phyloP scores from a whole-genome alignment of 2,888 invertebrate species.

The Melieria omissa region DNA sequence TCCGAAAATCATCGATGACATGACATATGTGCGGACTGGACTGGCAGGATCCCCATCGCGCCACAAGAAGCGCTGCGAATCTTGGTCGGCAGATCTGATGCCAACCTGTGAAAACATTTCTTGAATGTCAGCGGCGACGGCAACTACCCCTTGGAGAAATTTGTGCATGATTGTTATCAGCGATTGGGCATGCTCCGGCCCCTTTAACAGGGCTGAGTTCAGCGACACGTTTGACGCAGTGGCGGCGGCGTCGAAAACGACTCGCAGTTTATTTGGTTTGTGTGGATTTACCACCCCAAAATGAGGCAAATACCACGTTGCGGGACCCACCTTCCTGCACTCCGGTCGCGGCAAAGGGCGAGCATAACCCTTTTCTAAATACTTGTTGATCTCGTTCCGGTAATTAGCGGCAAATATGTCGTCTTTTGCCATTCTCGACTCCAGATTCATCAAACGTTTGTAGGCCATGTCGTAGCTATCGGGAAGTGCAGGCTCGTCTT shows the following conservation, averaged over 20 bases:
- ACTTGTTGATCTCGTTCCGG: background rate
- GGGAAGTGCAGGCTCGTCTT: constrained; percentile 25
- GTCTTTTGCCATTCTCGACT: constrained; percentile 36
- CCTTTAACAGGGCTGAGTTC: constrained; percentile 48
- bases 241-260: constrained; percentile 56
- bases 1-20: constrained; percentile 43
- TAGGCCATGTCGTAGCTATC: constrained; percentile 39
- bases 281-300: constrained; percentile 3
- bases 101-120: constrained; percentile 58
- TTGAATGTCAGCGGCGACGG: constrained; percentile 52
- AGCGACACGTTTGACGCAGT: constrained; percentile 43
- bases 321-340: background rate
- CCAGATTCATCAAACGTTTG: constrained; percentile 35
- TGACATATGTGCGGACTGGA: background rate
- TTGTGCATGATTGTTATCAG: constrained; percentile 51
- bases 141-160: constrained; percentile 48
- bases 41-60: constrained; percentile 24
- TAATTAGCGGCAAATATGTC: constrained; percentile 18
- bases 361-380: background rate
- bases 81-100: constrained; percentile 49
- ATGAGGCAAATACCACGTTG: constrained; percentile 13
- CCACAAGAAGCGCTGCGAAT: constrained; percentile 40
- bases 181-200: constrained; percentile 51
- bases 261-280: constrained; percentile 37
- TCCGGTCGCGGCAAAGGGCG: background rate